Conservation (phyloP, 2,113 vertebrate species). For the Clarias gariepinus region DNA sequence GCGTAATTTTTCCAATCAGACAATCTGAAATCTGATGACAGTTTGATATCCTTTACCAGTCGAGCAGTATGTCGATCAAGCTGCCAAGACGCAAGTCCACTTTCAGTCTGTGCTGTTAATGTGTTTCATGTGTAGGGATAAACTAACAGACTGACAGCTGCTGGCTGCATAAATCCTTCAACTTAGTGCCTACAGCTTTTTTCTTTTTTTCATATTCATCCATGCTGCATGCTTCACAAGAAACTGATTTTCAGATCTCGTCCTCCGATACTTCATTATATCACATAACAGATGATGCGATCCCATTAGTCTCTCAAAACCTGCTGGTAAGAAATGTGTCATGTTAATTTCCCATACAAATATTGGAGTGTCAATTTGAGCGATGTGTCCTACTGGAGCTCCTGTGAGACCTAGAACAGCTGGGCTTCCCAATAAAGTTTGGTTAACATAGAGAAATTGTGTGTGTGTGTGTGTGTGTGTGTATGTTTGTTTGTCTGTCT, state of each 20-base stretch:
- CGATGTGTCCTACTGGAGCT: constrained; percentile 11
- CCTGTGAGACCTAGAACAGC: constrained; percentile 28
- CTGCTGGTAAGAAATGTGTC: constrained; percentile 28
- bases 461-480: neutral
- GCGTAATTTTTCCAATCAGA: constrained; percentile 36
- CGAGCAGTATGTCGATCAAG: constrained; percentile 1
- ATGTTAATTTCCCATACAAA: constrained; percentile 25
- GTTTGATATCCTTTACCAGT: constrained; percentile 20
- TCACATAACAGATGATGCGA: constrained; percentile 41
- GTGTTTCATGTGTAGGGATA: neutral
- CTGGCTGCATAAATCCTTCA: neutral
- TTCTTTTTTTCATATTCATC: neutral
- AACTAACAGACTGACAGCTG: neutral
- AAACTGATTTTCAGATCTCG: neutral
- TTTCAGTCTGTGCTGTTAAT: constrained; percentile 2
- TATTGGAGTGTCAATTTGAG: constrained; percentile 30
- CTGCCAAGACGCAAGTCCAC: constrained; percentile 17
- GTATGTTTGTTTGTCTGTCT: constrained; percentile 2
- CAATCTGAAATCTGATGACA: constrained; percentile 31
- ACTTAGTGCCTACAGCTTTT: neutral
- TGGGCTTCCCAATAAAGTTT: constrained; percentile 29
- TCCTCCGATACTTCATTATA: constrained; percentile 40
- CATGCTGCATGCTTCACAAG: constrained; percentile 3
- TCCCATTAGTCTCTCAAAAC: constrained; percentile 31
- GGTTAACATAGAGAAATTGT: constrained; percentile 28